Conservation (phyloP, 2,113 vertebrate species). For the Brienomyrus brachyistius region DNA sequence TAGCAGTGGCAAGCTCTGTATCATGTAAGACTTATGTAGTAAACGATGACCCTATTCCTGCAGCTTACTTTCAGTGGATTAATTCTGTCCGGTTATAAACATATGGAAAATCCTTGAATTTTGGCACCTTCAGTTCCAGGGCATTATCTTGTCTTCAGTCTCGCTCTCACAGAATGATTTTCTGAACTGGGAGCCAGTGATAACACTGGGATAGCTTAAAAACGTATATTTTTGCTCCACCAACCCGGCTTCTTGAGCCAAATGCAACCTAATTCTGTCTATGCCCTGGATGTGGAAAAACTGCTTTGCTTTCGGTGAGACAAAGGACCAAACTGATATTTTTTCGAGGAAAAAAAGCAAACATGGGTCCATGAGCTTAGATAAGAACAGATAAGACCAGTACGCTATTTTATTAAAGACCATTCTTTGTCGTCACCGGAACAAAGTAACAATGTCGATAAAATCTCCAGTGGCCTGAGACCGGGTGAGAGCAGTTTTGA, state of each 20-base stretch:
- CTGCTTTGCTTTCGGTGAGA: background rate
- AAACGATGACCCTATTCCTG: background rate
- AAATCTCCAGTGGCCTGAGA: slow-evolving; percentile 1
- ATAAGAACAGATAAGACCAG: background rate
- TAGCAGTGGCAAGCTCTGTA: background rate
- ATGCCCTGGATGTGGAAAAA: background rate
- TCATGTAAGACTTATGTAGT: too few relatives aligned
- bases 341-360: background rate
- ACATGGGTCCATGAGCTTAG: background rate
- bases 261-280: background rate
- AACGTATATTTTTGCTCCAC: background rate
- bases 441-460: background rate
- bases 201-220: background rate
- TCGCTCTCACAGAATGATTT: background rate
- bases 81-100: background rate
- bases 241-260: background rate
- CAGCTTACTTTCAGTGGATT: background rate
- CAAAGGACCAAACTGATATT: background rate
- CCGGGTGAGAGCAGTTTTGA: background rate
- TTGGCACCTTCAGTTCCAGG: background rate
- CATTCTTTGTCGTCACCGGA: background rate
- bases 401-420: background rate
- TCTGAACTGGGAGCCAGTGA: background rate
- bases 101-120: background rate
- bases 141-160: background rate